phyloP scores from a whole-genome alignment of 2,113 vertebrate species.

The Mustela nigripes region DNA sequence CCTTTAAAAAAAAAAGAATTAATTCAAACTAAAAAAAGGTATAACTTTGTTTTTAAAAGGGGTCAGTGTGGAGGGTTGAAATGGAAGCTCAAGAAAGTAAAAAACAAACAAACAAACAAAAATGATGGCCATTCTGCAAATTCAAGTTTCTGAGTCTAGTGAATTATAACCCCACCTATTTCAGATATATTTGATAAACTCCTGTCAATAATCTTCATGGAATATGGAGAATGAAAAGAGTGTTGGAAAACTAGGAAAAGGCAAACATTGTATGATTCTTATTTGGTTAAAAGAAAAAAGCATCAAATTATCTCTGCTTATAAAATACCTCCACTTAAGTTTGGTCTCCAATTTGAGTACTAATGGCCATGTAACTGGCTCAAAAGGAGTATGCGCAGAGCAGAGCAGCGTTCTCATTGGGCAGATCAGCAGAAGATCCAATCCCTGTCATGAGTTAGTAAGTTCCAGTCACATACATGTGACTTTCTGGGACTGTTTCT shows the following conservation, averaged over 20 bases:
- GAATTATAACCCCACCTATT: slow-evolving; percentile 23
- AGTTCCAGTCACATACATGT: neutral
- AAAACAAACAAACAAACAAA: slow-evolving; percentile 10
- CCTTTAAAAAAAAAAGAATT: neutral
- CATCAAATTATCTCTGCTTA: neutral
- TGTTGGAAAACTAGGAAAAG: slow-evolving; percentile 17
- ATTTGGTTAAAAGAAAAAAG: neutral
- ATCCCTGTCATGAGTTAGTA: neutral
- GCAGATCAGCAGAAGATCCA: neutral
- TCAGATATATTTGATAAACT: neutral
- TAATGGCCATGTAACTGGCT: neutral
- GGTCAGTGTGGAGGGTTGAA: neutral
- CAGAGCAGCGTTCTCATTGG: neutral
- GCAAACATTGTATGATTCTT: neutral
- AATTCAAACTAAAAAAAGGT: slow-evolving; percentile 39
- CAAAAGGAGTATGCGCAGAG: no score
- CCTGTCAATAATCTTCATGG: neutral
- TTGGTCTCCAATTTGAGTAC: neutral
- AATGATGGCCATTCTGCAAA: neutral
- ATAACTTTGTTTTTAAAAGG: neutral
- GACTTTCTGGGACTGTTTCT: neutral
- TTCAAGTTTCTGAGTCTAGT: neutral
- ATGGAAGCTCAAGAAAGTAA: neutral
- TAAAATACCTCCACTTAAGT: neutral
- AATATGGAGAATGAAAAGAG: neutral